A percentile compares a stretch with the other conserved stretches of the same genome.
phyloP scores from a whole-genome alignment of 2,888 invertebrate species.

The Catocala nupta region DNA sequence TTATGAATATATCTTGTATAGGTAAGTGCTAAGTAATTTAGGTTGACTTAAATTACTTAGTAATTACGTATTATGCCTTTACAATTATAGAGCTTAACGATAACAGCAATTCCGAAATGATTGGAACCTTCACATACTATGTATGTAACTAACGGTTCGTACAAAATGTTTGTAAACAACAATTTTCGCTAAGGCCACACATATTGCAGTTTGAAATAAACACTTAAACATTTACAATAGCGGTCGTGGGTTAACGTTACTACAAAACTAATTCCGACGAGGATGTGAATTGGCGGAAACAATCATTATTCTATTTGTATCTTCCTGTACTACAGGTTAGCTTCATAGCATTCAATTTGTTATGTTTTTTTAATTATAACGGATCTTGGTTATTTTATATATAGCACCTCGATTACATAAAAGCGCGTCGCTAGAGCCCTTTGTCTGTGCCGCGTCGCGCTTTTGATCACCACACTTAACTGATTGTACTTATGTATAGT shows the following conservation, averaged over 20 bases:
- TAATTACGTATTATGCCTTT: too few species aligned
- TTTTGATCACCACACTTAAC: too few species aligned
- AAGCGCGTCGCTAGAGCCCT: too few species aligned
- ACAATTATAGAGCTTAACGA: too few species aligned
- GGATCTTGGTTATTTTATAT: background rate
- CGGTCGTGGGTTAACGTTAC: slow-evolving; percentile 3
- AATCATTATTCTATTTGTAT: slow-evolving; percentile 25
- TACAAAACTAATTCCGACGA: slow-evolving; percentile 15
- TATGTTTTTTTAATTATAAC: slow-evolving; percentile 3
- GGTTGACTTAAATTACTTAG: too few species aligned
- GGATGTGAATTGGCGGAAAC: slow-evolving; percentile 33
- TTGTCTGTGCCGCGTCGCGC: too few species aligned
- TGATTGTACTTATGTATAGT: too few species aligned
- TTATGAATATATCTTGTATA: too few species aligned
- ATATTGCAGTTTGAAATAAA: background rate
- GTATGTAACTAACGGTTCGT: background rate
- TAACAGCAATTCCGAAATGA: too few species aligned
- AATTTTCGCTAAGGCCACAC: background rate
- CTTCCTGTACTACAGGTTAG: slow-evolving; percentile 21
- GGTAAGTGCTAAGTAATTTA: too few species aligned
- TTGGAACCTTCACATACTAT: background rate
- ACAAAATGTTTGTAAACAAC: background rate
- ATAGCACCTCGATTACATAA: too few species aligned
- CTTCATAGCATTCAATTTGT: slow-evolving; percentile 4
- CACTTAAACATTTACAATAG: background rate